Evolutionary conservation across 2,113 vertebrate genomes (phyloP).

Genomic region (Neogobius melanostomus): DNA sequence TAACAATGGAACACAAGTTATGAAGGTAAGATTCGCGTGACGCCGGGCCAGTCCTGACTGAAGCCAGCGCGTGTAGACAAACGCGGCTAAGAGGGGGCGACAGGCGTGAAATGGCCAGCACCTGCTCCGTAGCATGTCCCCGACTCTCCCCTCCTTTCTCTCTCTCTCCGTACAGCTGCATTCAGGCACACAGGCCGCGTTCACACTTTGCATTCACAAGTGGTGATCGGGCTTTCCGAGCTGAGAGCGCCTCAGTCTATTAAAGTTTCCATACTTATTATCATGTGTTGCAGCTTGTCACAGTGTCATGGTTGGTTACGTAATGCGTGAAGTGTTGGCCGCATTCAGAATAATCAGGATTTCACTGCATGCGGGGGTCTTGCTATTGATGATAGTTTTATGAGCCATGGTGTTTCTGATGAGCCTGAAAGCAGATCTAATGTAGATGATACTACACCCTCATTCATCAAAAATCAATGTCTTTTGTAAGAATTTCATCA

Average conservation of each 20-base stretch:
- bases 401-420: too few species aligned
- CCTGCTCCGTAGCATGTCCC: slow-evolving; percentile 66
- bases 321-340: too few species aligned
- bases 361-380: too few species aligned
- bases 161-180: slow-evolving; percentile 58
- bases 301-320: too few species aligned
- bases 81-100: slow-evolving; percentile 64
- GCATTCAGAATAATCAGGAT: too few species aligned
- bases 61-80: slow-evolving; percentile 64
- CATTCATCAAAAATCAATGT: too few species aligned
- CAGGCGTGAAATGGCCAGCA: slow-evolving; percentile 76
- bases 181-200: slow-evolving; percentile 29
- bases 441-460: too few species aligned
- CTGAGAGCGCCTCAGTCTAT: background rate
- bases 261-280: background rate
- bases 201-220: background rate
- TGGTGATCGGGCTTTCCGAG: background rate
- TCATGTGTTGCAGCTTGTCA: too few species aligned
- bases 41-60: slow-evolving; percentile 51
- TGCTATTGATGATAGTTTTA: too few species aligned
- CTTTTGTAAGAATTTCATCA: too few species aligned
- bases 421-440: too few species aligned
- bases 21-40: background rate
- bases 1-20: too few species aligned
- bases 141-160: slow-evolving; percentile 35